Evolutionary conservation across 2,888 invertebrate genomes (phyloP), one percentile per base, ranked within the genome.

Genomic region (Copidosoma aretas): DNA sequence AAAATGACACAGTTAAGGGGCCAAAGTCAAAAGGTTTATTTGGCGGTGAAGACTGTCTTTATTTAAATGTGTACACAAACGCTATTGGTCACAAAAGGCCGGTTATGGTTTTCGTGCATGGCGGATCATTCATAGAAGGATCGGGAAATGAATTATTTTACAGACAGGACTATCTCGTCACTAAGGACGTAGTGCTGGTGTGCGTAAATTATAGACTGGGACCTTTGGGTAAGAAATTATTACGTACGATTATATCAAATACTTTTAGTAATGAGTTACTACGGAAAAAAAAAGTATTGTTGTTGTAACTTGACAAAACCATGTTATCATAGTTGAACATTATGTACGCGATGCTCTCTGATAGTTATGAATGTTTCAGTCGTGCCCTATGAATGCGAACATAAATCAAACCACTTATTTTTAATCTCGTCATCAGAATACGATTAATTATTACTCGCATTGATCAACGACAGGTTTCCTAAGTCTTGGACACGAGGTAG

Each of bases 81-180:
- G 41, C 64, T 5, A 52, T 66, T 32, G 22, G 49, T 22, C 46
- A 43, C 5, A 10, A 17, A 25, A 66, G 64, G 39, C 64, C 77
- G 1, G 77, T 77, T 0, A 71, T 77, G 72, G 74, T 77, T 5
- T 77, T 73, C 73, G 73, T 77, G 63, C 76, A 77, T 51, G 77
- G 75, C 0, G 77, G 77, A 39, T 75, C 54, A 5, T 77, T 77
- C 56, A 15, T 58, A n/a, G 4, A 59, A 10, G 73, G 75, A 14
- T 68, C 72, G 15, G 72, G 57, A 0, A 51, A 17, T 41, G 71
- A 73, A 0, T 24, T 21, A 19, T 14, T 70, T 12, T 69, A 72
- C 53, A 51, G 72, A 32, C 74, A 75, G 1, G 77, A 77, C 60
- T 76, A 73, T 70, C 64, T 77, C 24, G 25, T 77, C 14, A 70